Percentiles rank a stretch among this genome's conserved stretches.
These are phyloP conservation scores for Lottia scabra DNA, from an alignment of 2,888 invertebrate species.

Conservation along the genomic window DNA sequence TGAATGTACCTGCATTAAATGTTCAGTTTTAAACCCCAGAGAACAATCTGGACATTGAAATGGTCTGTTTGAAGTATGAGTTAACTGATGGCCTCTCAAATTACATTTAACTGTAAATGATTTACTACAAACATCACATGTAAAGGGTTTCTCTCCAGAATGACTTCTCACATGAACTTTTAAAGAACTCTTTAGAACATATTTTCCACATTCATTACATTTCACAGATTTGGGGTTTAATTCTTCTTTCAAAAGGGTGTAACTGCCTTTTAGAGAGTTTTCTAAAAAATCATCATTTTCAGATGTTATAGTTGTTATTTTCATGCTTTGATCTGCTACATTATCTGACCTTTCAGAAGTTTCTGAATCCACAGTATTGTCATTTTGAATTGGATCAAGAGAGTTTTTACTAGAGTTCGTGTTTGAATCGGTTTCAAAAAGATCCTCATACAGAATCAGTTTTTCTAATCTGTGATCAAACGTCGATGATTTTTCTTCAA, in stretches of 20 bases:
- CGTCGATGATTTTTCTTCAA: not conserved
- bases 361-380: no score
- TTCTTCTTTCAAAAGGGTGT: no score
- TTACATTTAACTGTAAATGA: not conserved
- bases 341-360: no score
- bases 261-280: no score
- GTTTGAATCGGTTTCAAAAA: not conserved
- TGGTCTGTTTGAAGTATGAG: slow-evolving; percentile 5
- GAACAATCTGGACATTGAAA: slow-evolving; percentile 5
- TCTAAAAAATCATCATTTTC: no score
- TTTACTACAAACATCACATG: not conserved
- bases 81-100: not conserved
- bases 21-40: not conserved
- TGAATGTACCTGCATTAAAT: not conserved
- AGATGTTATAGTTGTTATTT: no score
- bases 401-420: not conserved
- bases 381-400: no score
- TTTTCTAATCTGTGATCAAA: not conserved
- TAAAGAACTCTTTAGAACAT: not conserved
- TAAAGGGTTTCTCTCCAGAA: not conserved
- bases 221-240: no score
- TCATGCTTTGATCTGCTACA: no score
- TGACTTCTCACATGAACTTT: slow-evolving; percentile 1
- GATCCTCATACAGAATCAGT: not conserved
- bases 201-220: not conserved